phyloP scores from a whole-genome alignment of 2,113 vertebrate species.

The Gorsachius goisagi region DNA sequence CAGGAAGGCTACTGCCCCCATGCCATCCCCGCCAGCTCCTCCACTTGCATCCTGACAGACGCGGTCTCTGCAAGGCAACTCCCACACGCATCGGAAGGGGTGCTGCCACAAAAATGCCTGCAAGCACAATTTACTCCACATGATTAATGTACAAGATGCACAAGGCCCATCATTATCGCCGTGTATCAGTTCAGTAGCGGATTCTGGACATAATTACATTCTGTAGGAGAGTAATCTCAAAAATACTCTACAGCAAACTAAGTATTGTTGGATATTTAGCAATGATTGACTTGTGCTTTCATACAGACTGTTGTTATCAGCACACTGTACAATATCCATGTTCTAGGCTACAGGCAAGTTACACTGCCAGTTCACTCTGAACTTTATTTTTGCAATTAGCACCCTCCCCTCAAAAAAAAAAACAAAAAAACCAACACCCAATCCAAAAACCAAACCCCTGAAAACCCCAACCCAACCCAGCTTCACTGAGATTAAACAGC shows the following conservation, averaged over 20 bases:
- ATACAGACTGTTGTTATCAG: neutral
- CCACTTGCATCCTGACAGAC: neutral
- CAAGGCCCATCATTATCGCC: neutral
- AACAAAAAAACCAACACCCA: neutral
- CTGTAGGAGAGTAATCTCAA: neutral
- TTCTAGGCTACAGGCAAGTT: neutral
- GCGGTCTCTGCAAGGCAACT: neutral
- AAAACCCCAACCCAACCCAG: neutral
- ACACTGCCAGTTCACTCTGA: neutral
- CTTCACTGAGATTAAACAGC: neutral
- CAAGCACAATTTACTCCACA: neutral
- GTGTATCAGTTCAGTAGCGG: neutral
- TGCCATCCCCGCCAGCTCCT: neutral
- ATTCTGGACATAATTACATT: neutral
- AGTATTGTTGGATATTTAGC: neutral
- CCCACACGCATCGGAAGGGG: neutral
- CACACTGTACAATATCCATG: neutral
- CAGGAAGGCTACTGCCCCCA: neutral
- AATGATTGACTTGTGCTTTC: slow-evolving; percentile 6
- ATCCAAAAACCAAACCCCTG: no score
- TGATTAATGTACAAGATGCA: neutral
- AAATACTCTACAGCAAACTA: neutral
- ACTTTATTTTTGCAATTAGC: neutral
- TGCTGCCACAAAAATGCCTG: neutral
- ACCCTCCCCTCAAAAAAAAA: neutral